Evolutionary conservation across 2,113 vertebrate species (phyloP).

Genomic region (Sprattus sprattus): DNA sequence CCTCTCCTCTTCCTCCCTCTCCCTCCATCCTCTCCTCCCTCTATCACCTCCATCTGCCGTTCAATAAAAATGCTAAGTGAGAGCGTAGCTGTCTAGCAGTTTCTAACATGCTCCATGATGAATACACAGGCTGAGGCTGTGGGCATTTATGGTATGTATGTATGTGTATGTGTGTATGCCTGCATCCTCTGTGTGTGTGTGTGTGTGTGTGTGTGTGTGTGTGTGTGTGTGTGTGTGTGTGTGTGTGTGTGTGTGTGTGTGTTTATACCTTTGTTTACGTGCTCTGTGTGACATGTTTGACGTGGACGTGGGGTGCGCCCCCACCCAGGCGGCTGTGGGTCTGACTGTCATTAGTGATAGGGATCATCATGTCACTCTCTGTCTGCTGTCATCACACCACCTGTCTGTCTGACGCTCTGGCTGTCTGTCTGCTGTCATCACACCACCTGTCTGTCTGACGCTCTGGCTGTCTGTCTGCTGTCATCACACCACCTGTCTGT

Average conservation of each 20-base stretch:
- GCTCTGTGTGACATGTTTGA: not conserved
- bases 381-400: not conserved
- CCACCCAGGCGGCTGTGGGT: not conserved
- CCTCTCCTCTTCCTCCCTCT: not conserved
- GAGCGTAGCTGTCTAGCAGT: not conserved
- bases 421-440: not conserved
- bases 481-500: not conserved
- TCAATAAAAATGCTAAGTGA: not conserved
- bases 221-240: conserved; percentile 18
- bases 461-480: no score
- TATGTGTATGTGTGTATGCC: conserved; percentile 6
- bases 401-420: no score
- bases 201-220: not conserved
- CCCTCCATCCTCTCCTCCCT: not conserved
- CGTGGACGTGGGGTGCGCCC: not conserved
- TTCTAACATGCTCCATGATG: not conserved
- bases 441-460: not conserved
- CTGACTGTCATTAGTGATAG: not conserved
- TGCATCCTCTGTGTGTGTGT: not conserved
- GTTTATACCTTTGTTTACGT: not conserved
- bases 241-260: conserved; percentile 13
- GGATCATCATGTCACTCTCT: not conserved
- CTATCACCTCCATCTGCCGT: not conserved
- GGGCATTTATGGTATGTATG: not conserved
- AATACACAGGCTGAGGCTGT: not conserved